These are phyloP conservation scores for Amia ocellicauda DNA, from an alignment of 2,113 vertebrate species.

Conservation along the genomic window DNA sequence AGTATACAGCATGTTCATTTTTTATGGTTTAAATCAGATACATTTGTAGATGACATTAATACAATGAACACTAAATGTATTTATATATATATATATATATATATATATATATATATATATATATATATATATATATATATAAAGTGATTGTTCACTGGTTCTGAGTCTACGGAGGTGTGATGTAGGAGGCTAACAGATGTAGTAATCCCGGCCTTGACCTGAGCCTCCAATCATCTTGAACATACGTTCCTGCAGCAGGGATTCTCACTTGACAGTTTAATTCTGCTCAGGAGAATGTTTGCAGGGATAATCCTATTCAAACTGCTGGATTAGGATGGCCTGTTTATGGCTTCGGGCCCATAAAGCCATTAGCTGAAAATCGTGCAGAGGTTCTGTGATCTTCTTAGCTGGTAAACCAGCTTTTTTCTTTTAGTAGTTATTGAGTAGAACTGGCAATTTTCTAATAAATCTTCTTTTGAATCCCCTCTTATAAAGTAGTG, in stretches of 20 bases:
- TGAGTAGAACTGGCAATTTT: conserved; percentile 42
- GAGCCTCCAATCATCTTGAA: conserved; percentile 44
- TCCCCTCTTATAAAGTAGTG: conserved; percentile 32
- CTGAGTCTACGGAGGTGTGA: conserved; percentile 29
- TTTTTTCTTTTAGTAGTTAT: conserved; percentile 26
- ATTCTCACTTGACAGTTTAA: conserved; percentile 59
- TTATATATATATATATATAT: no score
- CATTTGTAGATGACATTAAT: no score
- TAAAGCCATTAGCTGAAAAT: conserved; percentile 63
- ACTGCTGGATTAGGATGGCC: conserved; percentile 50
- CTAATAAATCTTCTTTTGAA: conserved; percentile 49
- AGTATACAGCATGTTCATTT: no score
- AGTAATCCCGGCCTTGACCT: conserved; percentile 39
- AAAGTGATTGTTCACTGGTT: neutral
- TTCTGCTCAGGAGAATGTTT: conserved; percentile 58
- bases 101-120: no score
- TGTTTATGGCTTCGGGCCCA: conserved; percentile 48
- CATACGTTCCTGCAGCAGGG: conserved; percentile 27
- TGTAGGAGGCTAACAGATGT: conserved; percentile 36
- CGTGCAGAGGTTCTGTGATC: conserved; percentile 48
- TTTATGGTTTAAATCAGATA: no score
- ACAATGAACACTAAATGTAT: no score
- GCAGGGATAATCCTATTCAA: conserved; percentile 60
- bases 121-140: neutral
- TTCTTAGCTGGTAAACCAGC: conserved; percentile 57